These are phyloP conservation scores for Drosophila buzzatii DNA, from an alignment of 2,888 invertebrate genomes.

Conservation along the genomic window DNA sequence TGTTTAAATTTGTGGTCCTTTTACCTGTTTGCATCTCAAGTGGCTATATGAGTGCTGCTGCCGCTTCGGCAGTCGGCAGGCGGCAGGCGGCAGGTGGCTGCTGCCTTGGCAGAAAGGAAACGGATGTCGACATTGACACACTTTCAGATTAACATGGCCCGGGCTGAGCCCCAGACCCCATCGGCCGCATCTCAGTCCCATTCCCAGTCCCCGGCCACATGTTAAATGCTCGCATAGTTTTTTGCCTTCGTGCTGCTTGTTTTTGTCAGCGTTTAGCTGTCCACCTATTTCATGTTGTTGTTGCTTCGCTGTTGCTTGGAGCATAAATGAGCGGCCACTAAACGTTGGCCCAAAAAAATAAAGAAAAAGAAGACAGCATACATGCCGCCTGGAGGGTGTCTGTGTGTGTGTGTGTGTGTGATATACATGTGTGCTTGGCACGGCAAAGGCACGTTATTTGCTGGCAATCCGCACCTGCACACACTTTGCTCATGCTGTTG, in stretches of 20 bases:
- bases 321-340: conserved; percentile 71
- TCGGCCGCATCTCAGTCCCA: background rate
- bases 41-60: conserved; percentile 60
- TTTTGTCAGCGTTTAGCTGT: conserved; percentile 63
- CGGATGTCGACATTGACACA: conserved; percentile 83
- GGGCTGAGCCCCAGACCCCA: background rate
- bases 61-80: conserved; percentile 14
- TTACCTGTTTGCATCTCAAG: conserved; percentile 81
- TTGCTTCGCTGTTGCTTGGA: conserved; percentile 42
- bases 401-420: background rate
- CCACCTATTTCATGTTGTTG: conserved; percentile 74
- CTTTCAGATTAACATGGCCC: conserved; percentile 69
- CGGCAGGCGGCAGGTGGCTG: background rate
- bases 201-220: conserved; percentile 33
- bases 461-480: conserved; percentile 42
- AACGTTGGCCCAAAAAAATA: conserved; percentile 50
- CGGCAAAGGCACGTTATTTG: conserved; percentile 62
- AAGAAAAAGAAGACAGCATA: conserved; percentile 28
- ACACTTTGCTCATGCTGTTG: conserved; percentile 27
- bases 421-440: conserved; percentile 50
- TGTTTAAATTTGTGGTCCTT: conserved; percentile 79
- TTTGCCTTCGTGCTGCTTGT: conserved; percentile 34
- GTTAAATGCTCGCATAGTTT: conserved; percentile 44
- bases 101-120: conserved; percentile 64
- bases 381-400: conserved; percentile 24